Conservation (phyloP, 2,113 vertebrate genomes). For the Chloroceryle aenea region DNA sequence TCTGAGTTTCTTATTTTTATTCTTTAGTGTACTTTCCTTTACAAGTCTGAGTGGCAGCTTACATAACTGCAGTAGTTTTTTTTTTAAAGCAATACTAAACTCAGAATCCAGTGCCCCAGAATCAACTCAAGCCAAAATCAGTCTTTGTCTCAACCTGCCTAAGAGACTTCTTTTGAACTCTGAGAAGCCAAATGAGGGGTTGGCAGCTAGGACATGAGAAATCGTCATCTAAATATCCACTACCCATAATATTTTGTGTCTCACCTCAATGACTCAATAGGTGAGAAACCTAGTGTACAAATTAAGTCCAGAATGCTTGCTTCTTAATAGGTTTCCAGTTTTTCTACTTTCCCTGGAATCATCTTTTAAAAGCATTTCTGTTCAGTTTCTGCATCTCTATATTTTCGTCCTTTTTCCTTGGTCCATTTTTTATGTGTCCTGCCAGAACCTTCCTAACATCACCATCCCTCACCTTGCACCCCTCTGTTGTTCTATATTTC, state of each 20-base stretch:
- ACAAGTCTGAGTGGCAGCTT: slow-evolving; percentile 25
- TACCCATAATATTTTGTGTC: neutral
- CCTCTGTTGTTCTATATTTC: neutral
- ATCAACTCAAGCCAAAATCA: neutral
- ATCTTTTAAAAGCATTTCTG: neutral
- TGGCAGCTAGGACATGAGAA: neutral
- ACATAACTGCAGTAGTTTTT: neutral
- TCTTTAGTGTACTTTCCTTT: slow-evolving; percentile 5
- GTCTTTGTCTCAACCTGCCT: neutral
- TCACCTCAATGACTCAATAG: neutral
- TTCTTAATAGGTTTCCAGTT: neutral
- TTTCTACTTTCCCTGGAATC: neutral
- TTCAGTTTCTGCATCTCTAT: neutral
- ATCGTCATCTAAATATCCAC: neutral
- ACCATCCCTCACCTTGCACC: too few species aligned
- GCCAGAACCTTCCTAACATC: neutral
- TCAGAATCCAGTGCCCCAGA: neutral
- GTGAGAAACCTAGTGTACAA: neutral
- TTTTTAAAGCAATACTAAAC: neutral
- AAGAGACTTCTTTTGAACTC: neutral
- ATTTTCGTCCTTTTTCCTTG: neutral
- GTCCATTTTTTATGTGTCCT: neutral
- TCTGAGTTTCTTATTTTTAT: neutral
- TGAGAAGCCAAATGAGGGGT: neutral
- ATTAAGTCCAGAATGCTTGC: neutral